Conservation (phyloP, 1,140 invertebrate genomes). For the Calliphora vicina region DNA sequence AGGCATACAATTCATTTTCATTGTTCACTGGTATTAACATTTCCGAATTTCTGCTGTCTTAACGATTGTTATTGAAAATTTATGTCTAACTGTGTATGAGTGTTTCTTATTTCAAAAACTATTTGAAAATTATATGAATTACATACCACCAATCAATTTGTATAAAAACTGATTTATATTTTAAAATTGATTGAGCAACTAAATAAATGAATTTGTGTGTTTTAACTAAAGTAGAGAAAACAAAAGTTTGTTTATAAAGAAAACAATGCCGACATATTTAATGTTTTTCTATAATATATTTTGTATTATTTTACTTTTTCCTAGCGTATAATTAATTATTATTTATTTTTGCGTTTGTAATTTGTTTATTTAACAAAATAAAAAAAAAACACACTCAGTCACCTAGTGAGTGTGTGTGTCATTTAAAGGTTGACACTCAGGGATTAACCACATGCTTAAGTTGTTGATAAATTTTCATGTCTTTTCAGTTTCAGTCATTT, state of each 20-base stretch:
- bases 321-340: neutral
- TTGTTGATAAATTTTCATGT: no score
- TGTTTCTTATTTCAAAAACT: no score
- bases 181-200: slow-evolving; percentile 15
- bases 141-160: neutral
- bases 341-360: neutral
- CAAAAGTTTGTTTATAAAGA: neutral
- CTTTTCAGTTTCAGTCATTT: no score
- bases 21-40: neutral
- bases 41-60: neutral
- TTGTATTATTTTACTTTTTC: neutral
- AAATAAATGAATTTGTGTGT: neutral
- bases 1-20: slow-evolving; percentile 3
- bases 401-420: neutral
- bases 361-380: slow-evolving; percentile 27
- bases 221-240: neutral
- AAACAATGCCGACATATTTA: neutral
- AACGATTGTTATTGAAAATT: neutral
- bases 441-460: neutral
- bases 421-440: neutral
- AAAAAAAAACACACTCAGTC: no score
- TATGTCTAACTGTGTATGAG: no score
- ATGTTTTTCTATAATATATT: neutral
- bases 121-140: neutral
- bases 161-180: neutral